Conservation (phyloP, 2,888 invertebrate genomes). For the Spatulosminthurus flaviceps region DNA sequence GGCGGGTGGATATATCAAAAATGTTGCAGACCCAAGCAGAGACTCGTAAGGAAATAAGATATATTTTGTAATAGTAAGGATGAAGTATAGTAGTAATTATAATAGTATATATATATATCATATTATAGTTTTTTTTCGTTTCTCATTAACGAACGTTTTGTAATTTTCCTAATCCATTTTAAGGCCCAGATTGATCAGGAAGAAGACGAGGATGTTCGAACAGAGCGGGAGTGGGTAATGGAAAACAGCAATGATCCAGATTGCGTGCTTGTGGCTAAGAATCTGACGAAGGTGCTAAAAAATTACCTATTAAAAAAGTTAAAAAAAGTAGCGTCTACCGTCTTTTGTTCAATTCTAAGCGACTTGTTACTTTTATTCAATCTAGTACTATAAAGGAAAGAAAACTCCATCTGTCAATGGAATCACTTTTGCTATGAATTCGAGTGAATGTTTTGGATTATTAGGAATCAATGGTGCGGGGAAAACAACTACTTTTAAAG, state of each 20-base stretch:
- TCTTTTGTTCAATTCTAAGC: no score
- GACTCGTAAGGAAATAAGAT: conserved; percentile 38
- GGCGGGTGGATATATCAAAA: conserved; percentile 66
- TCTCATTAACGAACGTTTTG: neutral
- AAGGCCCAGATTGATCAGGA: no score
- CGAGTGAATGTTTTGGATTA: conserved; percentile 81
- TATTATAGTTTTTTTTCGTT: neutral
- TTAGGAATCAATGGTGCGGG: conserved; percentile 89
- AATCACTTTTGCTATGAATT: conserved; percentile 70
- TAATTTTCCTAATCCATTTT: no score
- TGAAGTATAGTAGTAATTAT: no score
- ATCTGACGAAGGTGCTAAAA: conserved; percentile 70
- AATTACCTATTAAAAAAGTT: neutral
- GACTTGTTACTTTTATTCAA: no score
- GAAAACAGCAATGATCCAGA: conserved; percentile 63
- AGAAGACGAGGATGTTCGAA: conserved; percentile 72
- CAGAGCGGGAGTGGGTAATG: conserved; percentile 67
- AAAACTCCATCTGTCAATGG: conserved; percentile 69
- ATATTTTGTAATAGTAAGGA: neutral
- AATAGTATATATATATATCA: neutral
- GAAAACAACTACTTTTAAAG: conserved; percentile 86
- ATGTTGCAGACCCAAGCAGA: conserved; percentile 40
- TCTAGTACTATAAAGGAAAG: conserved; percentile 64
- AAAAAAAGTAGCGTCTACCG: no score
- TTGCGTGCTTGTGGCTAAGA: conserved; percentile 70